Evolutionary conservation across 1,140 invertebrate genomes (phyloP).

Genomic region (Aricia agestis): DNA sequence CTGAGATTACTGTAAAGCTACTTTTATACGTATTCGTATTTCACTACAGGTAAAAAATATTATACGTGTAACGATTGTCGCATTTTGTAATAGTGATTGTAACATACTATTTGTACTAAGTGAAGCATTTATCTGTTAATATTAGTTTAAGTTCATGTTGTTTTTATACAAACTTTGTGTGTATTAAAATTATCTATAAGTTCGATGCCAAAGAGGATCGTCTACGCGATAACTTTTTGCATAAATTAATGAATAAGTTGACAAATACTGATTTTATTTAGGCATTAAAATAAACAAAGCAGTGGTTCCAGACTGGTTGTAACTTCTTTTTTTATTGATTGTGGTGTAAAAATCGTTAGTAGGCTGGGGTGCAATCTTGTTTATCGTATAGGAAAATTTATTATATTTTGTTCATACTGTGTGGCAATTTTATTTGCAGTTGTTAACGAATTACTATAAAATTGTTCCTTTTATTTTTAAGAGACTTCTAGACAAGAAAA

Average conservation of each 20-base stretch:
- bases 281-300: not conserved
- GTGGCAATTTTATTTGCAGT: too few species aligned
- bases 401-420: too few species aligned
- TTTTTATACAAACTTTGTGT: constrained; percentile 8
- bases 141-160: not conserved
- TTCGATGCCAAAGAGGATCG: constrained; percentile 41
- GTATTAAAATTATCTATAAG: constrained; percentile 19
- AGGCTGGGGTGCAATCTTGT: not conserved
- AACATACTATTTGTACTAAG: not conserved
- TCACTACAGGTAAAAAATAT: not conserved
- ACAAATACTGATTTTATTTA: not conserved
- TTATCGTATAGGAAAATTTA: too few species aligned
- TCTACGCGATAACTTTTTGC: constrained; percentile 12
- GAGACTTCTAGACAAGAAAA: too few species aligned
- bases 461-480: too few species aligned
- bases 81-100: constrained; percentile 1
- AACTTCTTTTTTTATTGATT: not conserved
- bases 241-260: constrained; percentile 16
- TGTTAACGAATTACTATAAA: too few species aligned
- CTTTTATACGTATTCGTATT: constrained; percentile 8
- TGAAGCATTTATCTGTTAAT: not conserved
- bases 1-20: constrained; percentile 1
- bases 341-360: not conserved
- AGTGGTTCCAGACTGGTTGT: not conserved
- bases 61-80: constrained; percentile 1